Evolutionary conservation across 2,113 vertebrate genomes (phyloP), one percentile per base, ranked within the genome.

Genomic region (Lagopus muta): DNA sequence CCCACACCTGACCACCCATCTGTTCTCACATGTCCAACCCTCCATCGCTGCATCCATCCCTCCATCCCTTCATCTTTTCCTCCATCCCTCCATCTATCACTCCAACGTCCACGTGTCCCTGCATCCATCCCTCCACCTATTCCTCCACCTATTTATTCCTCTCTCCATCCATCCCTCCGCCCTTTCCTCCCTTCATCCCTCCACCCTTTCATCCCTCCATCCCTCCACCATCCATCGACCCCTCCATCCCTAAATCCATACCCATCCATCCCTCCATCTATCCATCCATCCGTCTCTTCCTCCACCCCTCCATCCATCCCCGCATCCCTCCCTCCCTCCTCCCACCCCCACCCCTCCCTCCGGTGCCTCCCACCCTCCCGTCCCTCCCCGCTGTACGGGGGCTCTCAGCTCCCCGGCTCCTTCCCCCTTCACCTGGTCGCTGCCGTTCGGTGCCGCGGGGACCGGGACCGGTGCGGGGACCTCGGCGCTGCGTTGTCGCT

Each of bases 381-480:
- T 57, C 54, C 54, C 54, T 57, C 54, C 54, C 18, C 55, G 30
- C 55, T 30, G 30, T 57, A n/a, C 55, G 30, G 30, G 55, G 55
- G 55, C 55, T 57, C 9, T 17, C 75, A 9, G 27, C 40, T 75
- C 81, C 92, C 92, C 76, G 60, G 55, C 18, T 57, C 17, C 55
- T 32, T 57, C 61, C 62, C 47, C 90, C 87, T 73, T 92, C 93
- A 87, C 77, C 86, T 89, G 73, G 10, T 77, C 50, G 40, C 73
- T n/a, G 55, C 55, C 55, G 30, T n/a, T 32, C 55, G 30, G 30
- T n/a, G 30, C 55, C 18, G 30, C 55, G 55, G 6, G 30, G 55
- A 57, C 30, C 55, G 55, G 30, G 30, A 57, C 4, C 55, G 30
- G 17, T 11, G 18, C 55, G 30, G 55, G 55, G 55, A 57, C 17